phyloP scores from a whole-genome alignment of 2,888 invertebrate genomes.

The Philhelius pedissequus region DNA sequence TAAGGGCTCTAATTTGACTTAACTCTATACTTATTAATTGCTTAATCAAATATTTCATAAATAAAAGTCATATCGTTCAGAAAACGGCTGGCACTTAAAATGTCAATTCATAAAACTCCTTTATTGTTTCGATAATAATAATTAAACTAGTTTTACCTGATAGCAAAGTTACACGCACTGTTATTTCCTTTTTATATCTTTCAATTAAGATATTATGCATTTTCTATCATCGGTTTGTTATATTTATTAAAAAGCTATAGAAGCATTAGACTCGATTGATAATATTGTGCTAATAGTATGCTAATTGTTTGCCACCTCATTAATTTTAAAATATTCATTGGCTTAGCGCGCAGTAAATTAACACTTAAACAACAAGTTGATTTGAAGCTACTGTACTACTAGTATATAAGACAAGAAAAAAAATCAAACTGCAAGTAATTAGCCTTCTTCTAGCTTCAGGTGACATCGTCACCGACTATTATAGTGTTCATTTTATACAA shows the following conservation, averaged over 20 bases:
- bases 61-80: not conserved
- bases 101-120: conserved; percentile 1
- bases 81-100: conserved; percentile 8
- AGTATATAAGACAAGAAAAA: conserved; percentile 11
- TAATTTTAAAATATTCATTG: conserved; percentile 65
- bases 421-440: conserved; percentile 57
- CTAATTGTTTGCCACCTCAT: conserved; percentile 62
- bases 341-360: conserved; percentile 56
- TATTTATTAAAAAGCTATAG: conserved; percentile 43
- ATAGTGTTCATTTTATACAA: not conserved
- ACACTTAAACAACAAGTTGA: conserved; percentile 51
- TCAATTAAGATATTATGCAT: conserved; percentile 54
- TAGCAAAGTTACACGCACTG: conserved; percentile 20
- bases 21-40: too few species aligned
- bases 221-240: conserved; percentile 39
- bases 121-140: conserved; percentile 18
- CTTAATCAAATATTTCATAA: not conserved
- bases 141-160: conserved; percentile 7
- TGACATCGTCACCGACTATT: conserved; percentile 37
- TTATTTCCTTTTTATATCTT: conserved; percentile 35
- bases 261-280: conserved; percentile 50
- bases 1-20: too few species aligned
- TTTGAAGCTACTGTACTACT: conserved; percentile 27
- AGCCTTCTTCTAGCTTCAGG: conserved; percentile 41
- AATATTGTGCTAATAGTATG: conserved; percentile 63